phyloP scores from a whole-genome alignment of 2,797 vertebrate genomes.

The Macroramphosus scolopax region DNA sequence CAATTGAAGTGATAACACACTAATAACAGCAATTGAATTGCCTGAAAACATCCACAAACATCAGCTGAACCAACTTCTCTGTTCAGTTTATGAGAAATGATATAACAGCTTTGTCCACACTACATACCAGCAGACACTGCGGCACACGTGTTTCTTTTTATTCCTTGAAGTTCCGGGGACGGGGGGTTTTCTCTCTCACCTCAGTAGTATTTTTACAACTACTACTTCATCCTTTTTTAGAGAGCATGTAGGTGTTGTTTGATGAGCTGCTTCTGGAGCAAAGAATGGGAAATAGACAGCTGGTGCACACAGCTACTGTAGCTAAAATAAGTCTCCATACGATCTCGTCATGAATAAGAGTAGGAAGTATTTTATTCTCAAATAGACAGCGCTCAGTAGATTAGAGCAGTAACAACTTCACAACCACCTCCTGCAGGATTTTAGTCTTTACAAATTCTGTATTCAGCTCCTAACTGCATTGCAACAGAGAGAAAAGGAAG shows the following conservation, averaged over 20 bases:
- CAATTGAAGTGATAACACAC: too few species aligned
- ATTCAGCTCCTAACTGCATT: neutral
- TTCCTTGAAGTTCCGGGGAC: conserved; percentile 17
- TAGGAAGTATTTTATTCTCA: neutral
- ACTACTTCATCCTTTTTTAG: conserved; percentile 21
- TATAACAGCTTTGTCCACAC: too few species aligned
- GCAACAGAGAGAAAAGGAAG: neutral
- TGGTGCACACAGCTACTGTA: neutral
- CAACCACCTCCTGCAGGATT: too few species aligned
- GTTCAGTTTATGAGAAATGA: too few species aligned
- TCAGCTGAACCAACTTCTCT: too few species aligned
- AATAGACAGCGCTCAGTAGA: too few species aligned
- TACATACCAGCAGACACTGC: too few species aligned
- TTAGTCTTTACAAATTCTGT: too few species aligned
- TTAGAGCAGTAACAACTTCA: too few species aligned
- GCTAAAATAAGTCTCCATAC: conserved; percentile 3
- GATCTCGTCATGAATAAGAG: neutral
- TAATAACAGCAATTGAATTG: too few species aligned
- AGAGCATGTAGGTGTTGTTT: conserved; percentile 28
- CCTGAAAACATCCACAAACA: too few species aligned
- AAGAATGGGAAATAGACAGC: conserved; percentile 7
- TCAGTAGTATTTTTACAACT: conserved; percentile 25
- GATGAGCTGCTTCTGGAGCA: conserved; percentile 11
- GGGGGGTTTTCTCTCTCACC: conserved; percentile 2
- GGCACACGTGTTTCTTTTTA: neutral